Percentiles rank a stretch among this genome's conserved stretches.
phyloP scores from a whole-genome alignment of 2,113 vertebrate genomes.

The Rhinichthys klamathensis region DNA sequence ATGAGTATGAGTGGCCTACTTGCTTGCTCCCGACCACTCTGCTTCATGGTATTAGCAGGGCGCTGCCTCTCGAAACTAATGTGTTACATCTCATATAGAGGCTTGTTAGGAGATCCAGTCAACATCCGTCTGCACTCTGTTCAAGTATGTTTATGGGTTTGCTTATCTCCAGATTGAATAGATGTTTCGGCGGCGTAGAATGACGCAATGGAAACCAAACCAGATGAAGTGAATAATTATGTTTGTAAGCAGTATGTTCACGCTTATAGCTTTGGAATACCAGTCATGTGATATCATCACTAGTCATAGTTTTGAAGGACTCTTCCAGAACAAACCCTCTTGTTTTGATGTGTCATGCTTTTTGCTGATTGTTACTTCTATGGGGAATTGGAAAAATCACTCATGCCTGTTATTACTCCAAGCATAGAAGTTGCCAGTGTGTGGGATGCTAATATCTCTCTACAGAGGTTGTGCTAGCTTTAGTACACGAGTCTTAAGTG shows the following conservation, averaged over 20 bases:
- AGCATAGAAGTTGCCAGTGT: constrained; percentile 24
- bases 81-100: neutral
- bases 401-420: constrained; percentile 38
- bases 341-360: constrained; percentile 7
- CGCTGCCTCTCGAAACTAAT: constrained; percentile 25
- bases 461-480: neutral
- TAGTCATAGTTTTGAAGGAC: constrained; percentile 10
- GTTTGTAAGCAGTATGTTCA: constrained; percentile 35
- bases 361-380: constrained; percentile 18
- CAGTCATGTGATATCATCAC: constrained; percentile 25
- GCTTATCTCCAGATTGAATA: constrained; percentile 32
- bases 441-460: constrained; percentile 14
- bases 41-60: constrained; percentile 9
- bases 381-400: constrained; percentile 16
- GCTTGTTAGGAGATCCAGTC: constrained; percentile 7
- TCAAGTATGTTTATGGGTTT: constrained; percentile 40
- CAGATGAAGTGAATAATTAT: constrained; percentile 27
- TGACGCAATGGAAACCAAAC: constrained; percentile 32
- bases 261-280: neutral
- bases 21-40: constrained; percentile 10
- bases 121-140: constrained; percentile 13
- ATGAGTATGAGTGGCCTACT: constrained; percentile 41
- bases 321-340: neutral
- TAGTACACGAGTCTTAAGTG: neutral
- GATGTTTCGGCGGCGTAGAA: neutral